phyloP scores from a whole-genome alignment of 1,140 invertebrate species.

The Cephus cinctus region DNA sequence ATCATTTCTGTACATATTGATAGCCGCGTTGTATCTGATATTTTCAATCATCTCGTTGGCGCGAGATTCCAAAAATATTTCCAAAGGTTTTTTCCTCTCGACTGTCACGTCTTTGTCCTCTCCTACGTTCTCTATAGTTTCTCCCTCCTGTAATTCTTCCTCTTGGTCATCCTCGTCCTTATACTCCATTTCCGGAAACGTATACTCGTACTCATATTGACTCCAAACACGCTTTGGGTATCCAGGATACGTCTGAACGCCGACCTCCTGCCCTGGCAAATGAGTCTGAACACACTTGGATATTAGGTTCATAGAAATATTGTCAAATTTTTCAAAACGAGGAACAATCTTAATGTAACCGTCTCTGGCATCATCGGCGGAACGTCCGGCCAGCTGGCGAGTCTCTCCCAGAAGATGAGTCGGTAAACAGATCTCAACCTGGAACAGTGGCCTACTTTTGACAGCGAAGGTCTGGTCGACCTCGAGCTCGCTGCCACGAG shows the following conservation, averaged over 20 bases:
- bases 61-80: slow-evolving; percentile 26
- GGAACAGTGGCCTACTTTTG: slow-evolving; percentile 56
- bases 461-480: slow-evolving; percentile 57
- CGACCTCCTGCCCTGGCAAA: slow-evolving; percentile 45
- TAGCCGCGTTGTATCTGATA: slow-evolving; percentile 58
- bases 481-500: slow-evolving; percentile 63
- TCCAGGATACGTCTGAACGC: slow-evolving; percentile 66
- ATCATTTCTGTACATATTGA: slow-evolving; percentile 66
- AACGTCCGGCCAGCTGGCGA: slow-evolving; percentile 37
- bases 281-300: slow-evolving; percentile 54
- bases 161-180: neutral
- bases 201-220: slow-evolving; percentile 56
- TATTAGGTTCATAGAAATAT: slow-evolving; percentile 50
- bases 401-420: neutral
- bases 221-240: slow-evolving; percentile 71
- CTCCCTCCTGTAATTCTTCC: neutral
- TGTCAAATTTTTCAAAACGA: slow-evolving; percentile 52
- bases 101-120: slow-evolving; percentile 15
- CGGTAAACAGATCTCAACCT: slow-evolving; percentile 59
- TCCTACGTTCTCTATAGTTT: slow-evolving; percentile 5
- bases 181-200: slow-evolving; percentile 3
- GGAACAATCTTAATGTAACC: slow-evolving; percentile 64
- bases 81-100: slow-evolving; percentile 14
- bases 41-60: slow-evolving; percentile 35
- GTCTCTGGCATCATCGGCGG: slow-evolving; percentile 59